These are phyloP conservation scores for Ectropis grisescens DNA, from an alignment of 1,140 invertebrate species.

Conservation along the genomic window DNA sequence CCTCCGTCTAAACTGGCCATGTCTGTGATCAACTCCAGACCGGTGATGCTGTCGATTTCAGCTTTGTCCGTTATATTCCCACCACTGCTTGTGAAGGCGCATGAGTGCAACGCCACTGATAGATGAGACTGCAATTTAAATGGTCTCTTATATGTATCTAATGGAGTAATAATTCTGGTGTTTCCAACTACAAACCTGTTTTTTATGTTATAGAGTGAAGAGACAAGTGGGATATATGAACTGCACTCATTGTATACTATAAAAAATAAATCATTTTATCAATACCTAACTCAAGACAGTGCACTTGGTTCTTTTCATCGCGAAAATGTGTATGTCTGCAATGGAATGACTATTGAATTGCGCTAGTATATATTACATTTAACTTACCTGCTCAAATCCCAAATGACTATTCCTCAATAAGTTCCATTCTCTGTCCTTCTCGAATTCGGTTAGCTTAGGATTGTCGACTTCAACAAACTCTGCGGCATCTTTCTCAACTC, in stretches of 20 bases:
- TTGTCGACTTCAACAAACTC: conserved; percentile 23
- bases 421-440: conserved; percentile 42
- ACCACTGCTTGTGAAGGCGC: conserved; percentile 41
- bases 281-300: too few relatives aligned
- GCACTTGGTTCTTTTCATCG: too few relatives aligned
- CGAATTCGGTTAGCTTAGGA: conserved; percentile 12
- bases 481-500: conserved; percentile 15
- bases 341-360: too few relatives aligned
- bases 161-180: too few relatives aligned
- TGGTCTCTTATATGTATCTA: too few relatives aligned
- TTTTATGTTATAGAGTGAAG: too few relatives aligned
- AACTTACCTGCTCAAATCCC: not conserved
- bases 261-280: too few relatives aligned
- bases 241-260: too few relatives aligned
- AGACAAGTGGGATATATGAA: too few relatives aligned
- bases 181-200: too few relatives aligned
- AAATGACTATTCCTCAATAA: conserved; percentile 13
- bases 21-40: conserved; percentile 20
- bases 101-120: conserved; percentile 17
- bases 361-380: too few relatives aligned
- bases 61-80: conserved; percentile 15
- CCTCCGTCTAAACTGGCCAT: conserved; percentile 11
- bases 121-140: conserved; percentile 3
- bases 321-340: too few relatives aligned
- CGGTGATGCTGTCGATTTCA: conserved; percentile 21